phyloP scores from a whole-genome alignment of 2,797 vertebrate genomes.

The Parauchenoglanis ngamensis region DNA sequence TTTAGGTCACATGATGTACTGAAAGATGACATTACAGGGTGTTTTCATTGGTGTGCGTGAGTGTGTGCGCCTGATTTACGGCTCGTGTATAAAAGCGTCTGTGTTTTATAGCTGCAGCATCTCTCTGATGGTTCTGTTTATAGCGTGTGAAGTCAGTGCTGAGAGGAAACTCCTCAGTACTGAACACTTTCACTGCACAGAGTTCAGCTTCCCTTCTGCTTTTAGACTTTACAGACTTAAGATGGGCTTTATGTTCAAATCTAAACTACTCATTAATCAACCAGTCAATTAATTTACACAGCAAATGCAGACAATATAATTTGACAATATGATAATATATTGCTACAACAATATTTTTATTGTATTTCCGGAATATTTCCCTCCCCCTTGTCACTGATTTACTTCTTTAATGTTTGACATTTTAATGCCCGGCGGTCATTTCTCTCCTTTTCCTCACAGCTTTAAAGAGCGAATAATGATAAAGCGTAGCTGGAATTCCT shows the following conservation, averaged over 20 bases:
- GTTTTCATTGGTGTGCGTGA: background rate
- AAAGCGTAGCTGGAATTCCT: slow-evolving; percentile 62
- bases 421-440: background rate
- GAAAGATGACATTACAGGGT: background rate
- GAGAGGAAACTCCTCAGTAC: background rate
- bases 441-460: background rate
- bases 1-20: background rate
- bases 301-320: too few relatives aligned
- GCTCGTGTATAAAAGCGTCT: background rate
- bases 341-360: background rate
- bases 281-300: background rate
- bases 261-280: too few relatives aligned
- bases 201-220: background rate
- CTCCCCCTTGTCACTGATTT: too few relatives aligned
- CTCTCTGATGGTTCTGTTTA: background rate
- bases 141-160: background rate
- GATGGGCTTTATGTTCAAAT: background rate
- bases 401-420: background rate
- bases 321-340: too few relatives aligned
- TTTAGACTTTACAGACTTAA: background rate
- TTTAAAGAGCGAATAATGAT: slow-evolving; percentile 4
- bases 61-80: background rate
- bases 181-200: background rate
- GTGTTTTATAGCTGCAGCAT: slow-evolving; percentile 3
- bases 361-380: background rate